Evolutionary conservation across 2,888 invertebrate genomes (phyloP), one percentile per base, ranked within the genome.

Genomic region (Aproaerema taeniolella): DNA sequence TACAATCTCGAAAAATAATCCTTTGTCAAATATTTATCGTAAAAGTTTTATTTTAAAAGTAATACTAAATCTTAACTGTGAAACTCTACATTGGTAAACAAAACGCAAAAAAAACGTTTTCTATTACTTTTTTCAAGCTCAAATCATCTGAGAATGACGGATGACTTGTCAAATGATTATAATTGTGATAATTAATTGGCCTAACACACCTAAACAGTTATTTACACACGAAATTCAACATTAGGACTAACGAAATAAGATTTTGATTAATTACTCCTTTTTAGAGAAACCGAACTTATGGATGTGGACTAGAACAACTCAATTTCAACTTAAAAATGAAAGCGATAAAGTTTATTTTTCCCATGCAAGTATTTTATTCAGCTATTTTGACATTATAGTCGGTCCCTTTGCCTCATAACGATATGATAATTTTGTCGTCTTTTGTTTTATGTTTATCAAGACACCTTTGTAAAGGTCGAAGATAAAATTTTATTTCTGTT

Each of bases 131-230:
- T 15, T n/a, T 12, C 13, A 20, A 16, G 16, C 16, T n/a, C 37
- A 25, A 38, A 15, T 42, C 41, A 16, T 38, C 33, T 25, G 37
- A 33, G 24, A 25, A 38, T 38, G 42, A 42, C 37, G 42, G 31
- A 42, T 42, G 26, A 31, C 35, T 34, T 34, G 42, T 38, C 41
- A 41, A 28, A 37, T 33, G 20, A 38, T 37, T 38, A 26, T 38
- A 42, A 42, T 42, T 42, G 42, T 38, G 14, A 38, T 42, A 42
- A 42, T 42, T 42, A 42, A 42, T 42, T 42, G 42, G 31, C 16
- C 34, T 24, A 25, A 37, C 17, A 34, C 33, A 25, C 9, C 34
- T 32, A 11, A 30, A 38, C 30, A 38, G 38, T 34, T 42, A 35
- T 31, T 33, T 30, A 34, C 42, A 35, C 10, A 14, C 30, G 30